A percentile compares a stretch with the other conserved stretches of the same genome.
phyloP scores from a whole-genome alignment of 2,888 invertebrate species.

The Notodonta ziczac region DNA sequence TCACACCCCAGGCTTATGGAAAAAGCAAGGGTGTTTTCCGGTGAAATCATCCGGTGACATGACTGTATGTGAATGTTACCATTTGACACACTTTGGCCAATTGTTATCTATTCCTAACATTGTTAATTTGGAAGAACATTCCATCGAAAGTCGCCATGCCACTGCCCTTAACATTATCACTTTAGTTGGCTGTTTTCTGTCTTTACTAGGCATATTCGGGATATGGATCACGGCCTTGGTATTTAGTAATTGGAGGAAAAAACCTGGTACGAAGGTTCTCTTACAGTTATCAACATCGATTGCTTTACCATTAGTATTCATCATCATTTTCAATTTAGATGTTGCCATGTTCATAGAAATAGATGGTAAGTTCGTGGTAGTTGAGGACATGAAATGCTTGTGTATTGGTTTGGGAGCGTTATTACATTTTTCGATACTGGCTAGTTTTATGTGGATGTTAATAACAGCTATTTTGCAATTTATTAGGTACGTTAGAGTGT shows the following conservation, averaged over 20 bases:
- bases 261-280: conserved; percentile 87
- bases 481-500: conserved; percentile 87
- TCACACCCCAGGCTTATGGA: conserved; percentile 78
- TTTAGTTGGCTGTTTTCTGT: conserved; percentile 83
- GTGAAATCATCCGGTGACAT: conserved; percentile 51
- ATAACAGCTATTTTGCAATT: conserved; percentile 88
- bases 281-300: conserved; percentile 87
- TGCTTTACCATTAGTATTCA: conserved; percentile 82
- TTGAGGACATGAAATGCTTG: conserved; percentile 50
- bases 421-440: conserved; percentile 87
- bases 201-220: conserved; percentile 83
- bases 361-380: conserved; percentile 45
- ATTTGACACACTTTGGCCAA: conserved; percentile 86
- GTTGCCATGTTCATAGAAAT: conserved; percentile 51
- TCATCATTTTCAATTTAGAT: conserved; percentile 68
- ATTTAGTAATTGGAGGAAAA: conserved; percentile 85
- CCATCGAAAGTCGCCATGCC: conserved; percentile 54
- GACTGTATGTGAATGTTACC: conserved; percentile 80
- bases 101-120: conserved; percentile 63
- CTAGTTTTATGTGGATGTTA: conserved; percentile 90
- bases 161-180: conserved; percentile 84
- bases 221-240: conserved; percentile 84
- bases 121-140: conserved; percentile 26
- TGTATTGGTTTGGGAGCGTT: conserved; percentile 86
- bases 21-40: conserved; percentile 79